Base-by-base conservation (phyloP, 2,113 vertebrate species). In the Rhodinocichla rosea region DNA sequence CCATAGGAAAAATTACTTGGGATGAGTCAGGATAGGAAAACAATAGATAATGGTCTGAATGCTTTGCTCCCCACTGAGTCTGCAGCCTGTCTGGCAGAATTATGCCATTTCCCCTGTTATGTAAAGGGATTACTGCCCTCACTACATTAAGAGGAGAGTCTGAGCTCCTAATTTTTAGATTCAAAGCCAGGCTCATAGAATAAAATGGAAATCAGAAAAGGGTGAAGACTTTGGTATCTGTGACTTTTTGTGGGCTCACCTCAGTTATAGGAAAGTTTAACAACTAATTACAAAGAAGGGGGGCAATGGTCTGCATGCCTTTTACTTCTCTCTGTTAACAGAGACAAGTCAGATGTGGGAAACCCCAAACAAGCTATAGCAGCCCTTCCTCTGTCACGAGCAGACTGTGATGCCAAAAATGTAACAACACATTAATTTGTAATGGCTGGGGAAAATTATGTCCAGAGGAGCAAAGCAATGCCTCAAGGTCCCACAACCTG, bases 91-190 rank as follows among this genome's bases (percentile, higher is more conserved):
- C 64, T 95, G 92, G 71, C 57, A 83, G 71, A 95, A 83, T 65
- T 19, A 45, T 89, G 86, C 80, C 80, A 60, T 89, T 93, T 92
- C 53, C 71, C 47, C 3, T 15, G 80, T 96, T 97, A 96, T 9
- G 2, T 93, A 95, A 96, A 92, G 68, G 62, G 90, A 94, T 95
- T 95, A 87, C 68, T 95, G 90, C 60, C 87, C 70, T 89, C 20
- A 2, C 47, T 76, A 17, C 15, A 39, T 26, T 68, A 80, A 81
- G 39, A 86, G 37, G 37, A 56, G n/a, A 95, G 67, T 76, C 84
- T 90, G 87, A 93, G 79, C 82, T 93, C 76, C 87, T 90, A 77
- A 94, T 77, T 90, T 92, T 83, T 44, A 80, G 47, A 62, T 78
- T 60, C n/a, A 40, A 92, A 86, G 14, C 65, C 64, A 65, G 44